These are phyloP conservation scores for Chironomus riparius DNA, from an alignment of 2,888 invertebrate species.

Conservation along the genomic window DNA sequence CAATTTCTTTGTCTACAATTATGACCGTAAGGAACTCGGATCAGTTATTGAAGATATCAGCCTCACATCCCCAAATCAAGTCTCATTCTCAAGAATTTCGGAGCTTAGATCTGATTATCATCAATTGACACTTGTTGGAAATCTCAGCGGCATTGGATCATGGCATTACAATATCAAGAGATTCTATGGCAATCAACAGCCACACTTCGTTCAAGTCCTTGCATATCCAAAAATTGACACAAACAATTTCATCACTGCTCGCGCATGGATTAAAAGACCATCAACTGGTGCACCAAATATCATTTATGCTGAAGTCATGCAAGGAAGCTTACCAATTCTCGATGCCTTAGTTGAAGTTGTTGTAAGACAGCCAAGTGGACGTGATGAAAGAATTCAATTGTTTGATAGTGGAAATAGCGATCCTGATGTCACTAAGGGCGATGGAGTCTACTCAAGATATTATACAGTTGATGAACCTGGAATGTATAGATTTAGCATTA, in stretches of 20 bases:
- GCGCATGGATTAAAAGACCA: slow-evolving; percentile 43
- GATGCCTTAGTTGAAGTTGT: slow-evolving; percentile 50
- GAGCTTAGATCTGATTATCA: slow-evolving; percentile 46
- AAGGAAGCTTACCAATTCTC: slow-evolving; percentile 48
- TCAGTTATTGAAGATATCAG: slow-evolving; percentile 36
- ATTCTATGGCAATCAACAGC: slow-evolving; percentile 49
- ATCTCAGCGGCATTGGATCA: slow-evolving; percentile 49
- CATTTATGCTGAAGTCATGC: slow-evolving; percentile 47
- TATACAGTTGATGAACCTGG: slow-evolving; percentile 43
- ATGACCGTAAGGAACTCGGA: slow-evolving; percentile 31
- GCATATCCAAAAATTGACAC: slow-evolving; percentile 39
- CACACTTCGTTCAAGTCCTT: slow-evolving; percentile 52
- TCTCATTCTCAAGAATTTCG: slow-evolving; percentile 42
- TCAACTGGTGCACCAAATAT: slow-evolving; percentile 43
- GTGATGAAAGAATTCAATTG: slow-evolving; percentile 39
- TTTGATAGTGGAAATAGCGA: slow-evolving; percentile 54
- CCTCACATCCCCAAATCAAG: slow-evolving; percentile 45
- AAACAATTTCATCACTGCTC: slow-evolving; percentile 40
- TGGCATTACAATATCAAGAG: slow-evolving; percentile 53
- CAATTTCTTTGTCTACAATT: slow-evolving; percentile 46
- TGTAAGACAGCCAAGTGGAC: slow-evolving; percentile 39
- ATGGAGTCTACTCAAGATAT: slow-evolving; percentile 57
- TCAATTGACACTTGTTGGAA: slow-evolving; percentile 45
- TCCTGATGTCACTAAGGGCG: slow-evolving; percentile 54
- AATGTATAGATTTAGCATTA: slow-evolving; percentile 45